Evolutionary conservation across 2,797 vertebrate species (phyloP).

Genomic region (Pseudochaenichthys georgianus): DNA sequence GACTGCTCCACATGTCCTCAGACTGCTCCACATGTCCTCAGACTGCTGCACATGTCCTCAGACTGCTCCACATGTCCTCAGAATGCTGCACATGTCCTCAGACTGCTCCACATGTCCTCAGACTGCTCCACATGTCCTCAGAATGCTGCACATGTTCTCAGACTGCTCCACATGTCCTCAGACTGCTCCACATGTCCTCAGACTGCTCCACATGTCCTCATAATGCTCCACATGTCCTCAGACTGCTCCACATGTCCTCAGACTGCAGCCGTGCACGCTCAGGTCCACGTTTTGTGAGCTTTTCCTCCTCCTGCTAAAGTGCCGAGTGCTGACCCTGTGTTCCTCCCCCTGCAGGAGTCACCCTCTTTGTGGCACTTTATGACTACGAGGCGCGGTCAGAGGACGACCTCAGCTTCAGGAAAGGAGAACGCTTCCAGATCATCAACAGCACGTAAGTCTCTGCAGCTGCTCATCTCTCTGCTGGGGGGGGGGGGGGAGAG

Average conservation of each 20-base stretch:
- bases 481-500: neutral
- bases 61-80: neutral
- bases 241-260: too few relatives aligned
- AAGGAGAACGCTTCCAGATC: constrained; percentile 98
- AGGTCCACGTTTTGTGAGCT: constrained; percentile 5
- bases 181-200: neutral
- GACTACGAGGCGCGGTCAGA: constrained; percentile 97
- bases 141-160: neutral
- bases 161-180: too few relatives aligned
- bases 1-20: neutral
- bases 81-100: too few relatives aligned
- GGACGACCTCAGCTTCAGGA: constrained; percentile 97
- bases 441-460: constrained; percentile 97
- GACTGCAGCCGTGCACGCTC: neutral
- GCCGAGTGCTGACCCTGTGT: constrained; percentile 36
- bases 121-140: neutral
- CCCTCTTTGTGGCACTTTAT: constrained; percentile 97
- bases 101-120: neutral
- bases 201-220: too few relatives aligned
- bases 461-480: constrained; percentile 37
- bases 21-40: too few relatives aligned
- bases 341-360: constrained; percentile 88
- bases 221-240: neutral
- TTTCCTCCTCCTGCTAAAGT: constrained; percentile 46
- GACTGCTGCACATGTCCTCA: neutral